Conservation (phyloP, 2,113 vertebrate genomes). For the Antechinus flavipes region DNA sequence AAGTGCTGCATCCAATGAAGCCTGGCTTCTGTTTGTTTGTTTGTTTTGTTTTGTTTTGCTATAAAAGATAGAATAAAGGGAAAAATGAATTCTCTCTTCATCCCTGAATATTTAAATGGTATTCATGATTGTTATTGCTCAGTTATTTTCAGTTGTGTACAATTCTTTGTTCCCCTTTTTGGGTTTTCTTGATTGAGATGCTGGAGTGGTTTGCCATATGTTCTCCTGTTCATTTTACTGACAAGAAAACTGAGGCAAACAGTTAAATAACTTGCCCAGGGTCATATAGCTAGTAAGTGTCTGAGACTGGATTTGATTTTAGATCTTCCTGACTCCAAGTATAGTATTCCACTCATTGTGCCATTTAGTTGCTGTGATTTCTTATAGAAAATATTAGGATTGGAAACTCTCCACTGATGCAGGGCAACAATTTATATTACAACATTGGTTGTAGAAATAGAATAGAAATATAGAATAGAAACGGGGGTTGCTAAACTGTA, state of each 20-base stretch:
- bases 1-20: background rate
- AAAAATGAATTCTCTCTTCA: background rate
- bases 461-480: too few species aligned
- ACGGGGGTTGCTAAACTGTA: too few species aligned
- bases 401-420: background rate
- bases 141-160: background rate
- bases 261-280: background rate
- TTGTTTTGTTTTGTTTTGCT: background rate
- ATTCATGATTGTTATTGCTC: background rate
- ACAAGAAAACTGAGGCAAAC: background rate
- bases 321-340: background rate
- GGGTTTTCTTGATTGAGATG: background rate
- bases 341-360: background rate
- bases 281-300: background rate
- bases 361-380: background rate
- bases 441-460: background rate
- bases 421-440: background rate
- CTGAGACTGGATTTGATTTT: background rate
- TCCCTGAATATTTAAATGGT: background rate
- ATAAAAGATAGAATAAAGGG: background rate
- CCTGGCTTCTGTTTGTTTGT: too few species aligned
- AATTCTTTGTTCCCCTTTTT: background rate
- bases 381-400: background rate
- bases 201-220: background rate
- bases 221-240: background rate